Conservation (phyloP, 2,797 vertebrate genomes). For the Selene dorsalis region DNA sequence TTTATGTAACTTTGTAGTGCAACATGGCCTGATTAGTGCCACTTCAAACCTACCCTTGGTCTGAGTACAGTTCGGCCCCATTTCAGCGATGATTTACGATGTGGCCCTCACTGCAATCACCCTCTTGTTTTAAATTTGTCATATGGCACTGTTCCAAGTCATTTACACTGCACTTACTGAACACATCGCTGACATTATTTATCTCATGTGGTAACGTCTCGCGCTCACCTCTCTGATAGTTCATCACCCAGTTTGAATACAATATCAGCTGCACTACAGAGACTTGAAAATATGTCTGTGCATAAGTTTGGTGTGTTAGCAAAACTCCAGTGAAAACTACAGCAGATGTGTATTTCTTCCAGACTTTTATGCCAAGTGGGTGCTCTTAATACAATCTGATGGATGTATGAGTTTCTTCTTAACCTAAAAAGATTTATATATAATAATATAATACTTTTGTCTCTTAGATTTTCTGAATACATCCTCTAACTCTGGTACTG, state of each 20-base stretch:
- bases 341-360: slow-evolving; percentile 48
- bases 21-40: slow-evolving; percentile 46
- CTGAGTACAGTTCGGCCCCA: slow-evolving; percentile 32
- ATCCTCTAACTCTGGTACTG: slow-evolving; percentile 70
- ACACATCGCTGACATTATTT: slow-evolving; percentile 61
- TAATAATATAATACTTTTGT: slow-evolving; percentile 66
- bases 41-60: slow-evolving; percentile 33
- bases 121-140: slow-evolving; percentile 51
- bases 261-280: slow-evolving; percentile 53
- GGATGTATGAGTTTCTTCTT: slow-evolving; percentile 66
- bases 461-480: slow-evolving; percentile 72
- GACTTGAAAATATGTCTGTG: slow-evolving; percentile 51
- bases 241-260: slow-evolving; percentile 46
- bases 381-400: slow-evolving; percentile 74
- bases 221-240: slow-evolving; percentile 39
- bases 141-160: slow-evolving; percentile 66
- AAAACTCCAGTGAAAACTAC: slow-evolving; percentile 69
- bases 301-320: slow-evolving; percentile 58
- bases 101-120: slow-evolving; percentile 18
- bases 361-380: slow-evolving; percentile 71
- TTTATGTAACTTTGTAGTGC: slow-evolving; percentile 30
- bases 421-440: slow-evolving; percentile 72
- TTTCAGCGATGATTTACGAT: slow-evolving; percentile 45
- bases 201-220: slow-evolving; percentile 56
- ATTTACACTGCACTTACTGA: slow-evolving; percentile 58